Conservation (phyloP, 2,888 invertebrate species). For the Nephrotoma guestfalica region DNA sequence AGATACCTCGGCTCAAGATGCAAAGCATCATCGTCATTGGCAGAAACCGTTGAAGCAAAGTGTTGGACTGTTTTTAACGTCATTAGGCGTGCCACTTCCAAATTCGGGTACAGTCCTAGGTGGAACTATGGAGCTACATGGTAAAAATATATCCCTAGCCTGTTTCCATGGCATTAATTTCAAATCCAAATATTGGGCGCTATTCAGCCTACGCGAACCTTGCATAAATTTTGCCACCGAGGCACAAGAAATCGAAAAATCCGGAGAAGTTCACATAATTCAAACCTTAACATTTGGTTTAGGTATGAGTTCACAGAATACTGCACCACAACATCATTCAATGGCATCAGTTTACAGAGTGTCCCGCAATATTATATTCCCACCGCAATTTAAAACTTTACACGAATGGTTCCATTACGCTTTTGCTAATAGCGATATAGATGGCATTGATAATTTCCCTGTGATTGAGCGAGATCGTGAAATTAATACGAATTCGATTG, state of each 20-base stretch:
- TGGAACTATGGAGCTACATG: slow-evolving; percentile 77
- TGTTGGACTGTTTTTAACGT: slow-evolving; percentile 64
- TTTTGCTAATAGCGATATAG: slow-evolving; percentile 86
- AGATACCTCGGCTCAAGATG: slow-evolving; percentile 38
- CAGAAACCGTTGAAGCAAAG: slow-evolving; percentile 73
- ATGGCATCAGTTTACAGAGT: slow-evolving; percentile 92
- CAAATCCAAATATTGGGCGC: slow-evolving; percentile 89
- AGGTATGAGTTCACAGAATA: slow-evolving; percentile 52
- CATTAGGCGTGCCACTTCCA: slow-evolving; percentile 51
- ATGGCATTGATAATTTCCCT: slow-evolving; percentile 87
- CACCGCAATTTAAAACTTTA: slow-evolving; percentile 86
- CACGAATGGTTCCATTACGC: slow-evolving; percentile 97
- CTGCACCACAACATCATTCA: slow-evolving; percentile 58
- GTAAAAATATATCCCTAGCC: slow-evolving; percentile 82
- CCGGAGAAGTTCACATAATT: slow-evolving; percentile 66
- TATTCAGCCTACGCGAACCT: slow-evolving; percentile 86
- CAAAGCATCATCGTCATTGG: slow-evolving; percentile 87
- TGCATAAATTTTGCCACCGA: slow-evolving; percentile 87
- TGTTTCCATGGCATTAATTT: slow-evolving; percentile 97
- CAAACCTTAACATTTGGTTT: slow-evolving; percentile 83
- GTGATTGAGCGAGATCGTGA: slow-evolving; percentile 66
- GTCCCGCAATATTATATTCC: slow-evolving; percentile 81
- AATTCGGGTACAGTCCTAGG: slow-evolving; percentile 65
- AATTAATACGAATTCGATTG: slow-evolving; percentile 39
- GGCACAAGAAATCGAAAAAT: slow-evolving; percentile 69